Percentiles rank a stretch among this genome's conserved stretches.
phyloP scores from a whole-genome alignment of 2,888 invertebrate genomes.

The Silvanus unidentatus region DNA sequence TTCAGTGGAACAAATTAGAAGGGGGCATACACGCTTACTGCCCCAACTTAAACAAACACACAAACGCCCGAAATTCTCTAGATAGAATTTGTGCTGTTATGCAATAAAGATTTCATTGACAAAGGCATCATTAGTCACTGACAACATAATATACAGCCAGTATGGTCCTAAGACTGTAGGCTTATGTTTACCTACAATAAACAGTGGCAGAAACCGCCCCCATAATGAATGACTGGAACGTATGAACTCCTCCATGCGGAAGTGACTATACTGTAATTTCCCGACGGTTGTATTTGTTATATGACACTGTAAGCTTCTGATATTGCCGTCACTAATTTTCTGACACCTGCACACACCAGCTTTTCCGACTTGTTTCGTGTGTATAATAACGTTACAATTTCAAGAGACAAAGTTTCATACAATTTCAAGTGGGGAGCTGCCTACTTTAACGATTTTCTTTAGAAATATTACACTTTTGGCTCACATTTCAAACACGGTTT shows the following conservation, averaged over 20 bases:
- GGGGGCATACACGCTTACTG: too few relatives aligned
- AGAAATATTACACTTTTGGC: too few relatives aligned
- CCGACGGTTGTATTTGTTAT: conserved; percentile 35
- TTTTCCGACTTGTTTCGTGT: background rate
- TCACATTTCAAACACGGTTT: too few relatives aligned
- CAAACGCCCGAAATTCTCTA: too few relatives aligned
- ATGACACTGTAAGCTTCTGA: conserved; percentile 25
- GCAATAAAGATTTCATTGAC: conserved; percentile 14
- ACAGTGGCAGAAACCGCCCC: conserved; percentile 4
- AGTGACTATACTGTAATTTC: conserved; percentile 28
- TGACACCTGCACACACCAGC: conserved; percentile 24
- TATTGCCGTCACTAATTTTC: conserved; percentile 28
- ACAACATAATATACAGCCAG: conserved; percentile 12
- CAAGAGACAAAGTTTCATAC: too few relatives aligned
- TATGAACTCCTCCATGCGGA: conserved; percentile 21
- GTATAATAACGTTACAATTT: too few relatives aligned
- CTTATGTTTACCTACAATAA: conserved; percentile 9
- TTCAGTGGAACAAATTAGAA: too few relatives aligned
- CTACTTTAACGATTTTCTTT: too few relatives aligned
- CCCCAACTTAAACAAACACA: too few relatives aligned
- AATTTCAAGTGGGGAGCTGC: too few relatives aligned
- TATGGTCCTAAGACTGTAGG: conserved; percentile 7
- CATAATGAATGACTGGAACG: conserved; percentile 28
- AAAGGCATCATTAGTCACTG: conserved; percentile 22
- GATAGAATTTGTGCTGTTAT: too few relatives aligned